These are phyloP conservation scores for Lepus americanus DNA, from an alignment of 2,113 vertebrate genomes.

Conservation along the genomic window DNA sequence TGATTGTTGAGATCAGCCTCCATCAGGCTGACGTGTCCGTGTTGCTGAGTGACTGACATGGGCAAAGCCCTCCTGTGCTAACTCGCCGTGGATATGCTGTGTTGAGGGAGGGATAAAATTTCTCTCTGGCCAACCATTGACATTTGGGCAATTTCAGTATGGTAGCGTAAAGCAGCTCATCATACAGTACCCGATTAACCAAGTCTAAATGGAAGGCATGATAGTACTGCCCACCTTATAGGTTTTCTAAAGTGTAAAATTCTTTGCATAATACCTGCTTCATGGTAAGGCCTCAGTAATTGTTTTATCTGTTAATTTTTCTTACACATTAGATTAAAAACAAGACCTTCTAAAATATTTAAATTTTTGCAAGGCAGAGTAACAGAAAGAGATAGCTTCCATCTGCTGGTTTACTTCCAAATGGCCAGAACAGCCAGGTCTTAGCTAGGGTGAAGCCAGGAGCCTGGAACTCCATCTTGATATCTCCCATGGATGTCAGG, in stretches of 20 bases:
- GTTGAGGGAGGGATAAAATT: background rate
- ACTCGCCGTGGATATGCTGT: background rate
- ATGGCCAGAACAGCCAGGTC: too few species aligned
- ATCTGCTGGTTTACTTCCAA: too few species aligned
- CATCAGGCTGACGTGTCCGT: background rate
- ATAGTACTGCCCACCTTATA: background rate
- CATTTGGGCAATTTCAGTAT: constrained; percentile 26
- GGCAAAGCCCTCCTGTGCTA: background rate
- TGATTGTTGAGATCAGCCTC: background rate
- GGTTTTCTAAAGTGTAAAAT: constrained; percentile 36
- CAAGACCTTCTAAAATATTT: background rate
- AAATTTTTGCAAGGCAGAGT: too few species aligned
- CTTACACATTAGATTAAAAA: constrained; percentile 28
- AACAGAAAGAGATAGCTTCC: too few species aligned
- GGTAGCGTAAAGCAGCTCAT: constrained; percentile 35
- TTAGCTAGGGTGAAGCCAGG: too few species aligned
- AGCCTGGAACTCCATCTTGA: too few species aligned
- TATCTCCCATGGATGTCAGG: too few species aligned
- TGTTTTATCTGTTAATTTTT: constrained; percentile 47
- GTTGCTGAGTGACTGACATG: background rate
- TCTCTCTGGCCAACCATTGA: background rate
- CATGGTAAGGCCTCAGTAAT: constrained; percentile 39
- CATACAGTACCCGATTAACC: background rate
- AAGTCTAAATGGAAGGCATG: background rate
- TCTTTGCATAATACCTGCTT: constrained; percentile 43